A percentile compares a stretch with the other conserved stretches of the same genome.
phyloP scores from a whole-genome alignment of 2,113 vertebrate genomes.

The Xyliphius kryptos region DNA sequence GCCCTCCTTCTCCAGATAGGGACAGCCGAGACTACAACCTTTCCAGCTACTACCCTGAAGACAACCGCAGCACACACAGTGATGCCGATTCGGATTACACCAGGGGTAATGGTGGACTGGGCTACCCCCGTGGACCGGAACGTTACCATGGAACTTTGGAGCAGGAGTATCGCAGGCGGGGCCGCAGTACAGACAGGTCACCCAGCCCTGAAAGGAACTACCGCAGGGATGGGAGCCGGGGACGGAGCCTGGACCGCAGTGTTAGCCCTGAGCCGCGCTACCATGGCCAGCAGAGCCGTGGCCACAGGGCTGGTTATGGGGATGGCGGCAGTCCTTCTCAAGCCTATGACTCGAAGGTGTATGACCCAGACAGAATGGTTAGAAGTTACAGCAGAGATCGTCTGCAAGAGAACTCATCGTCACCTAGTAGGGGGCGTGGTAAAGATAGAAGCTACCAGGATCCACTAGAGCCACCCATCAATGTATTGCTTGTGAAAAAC shows the following conservation, averaged over 20 bases:
- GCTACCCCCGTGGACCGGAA: no score
- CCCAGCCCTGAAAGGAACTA: conserved; percentile 65
- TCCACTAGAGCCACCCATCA: conserved; percentile 64
- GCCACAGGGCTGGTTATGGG: conserved; percentile 50
- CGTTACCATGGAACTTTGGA: conserved; percentile 58
- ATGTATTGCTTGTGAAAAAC: conserved; percentile 81
- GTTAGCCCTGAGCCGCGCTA: conserved; percentile 63
- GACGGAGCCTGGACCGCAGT: conserved; percentile 63
- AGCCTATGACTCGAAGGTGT: conserved; percentile 33
- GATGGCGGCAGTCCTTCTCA: conserved; percentile 22
- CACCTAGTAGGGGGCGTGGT: conserved; percentile 44
- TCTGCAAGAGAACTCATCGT: conserved; percentile 47
- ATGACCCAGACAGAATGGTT: conserved; percentile 40
- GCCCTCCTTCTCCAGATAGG: conserved; percentile 62
- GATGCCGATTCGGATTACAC: conserved; percentile 73
- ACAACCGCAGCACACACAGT: conserved; percentile 67
- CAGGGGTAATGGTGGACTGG: conserved; percentile 62
- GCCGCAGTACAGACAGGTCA: conserved; percentile 62
- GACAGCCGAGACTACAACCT: conserved; percentile 69
- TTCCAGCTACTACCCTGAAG: conserved; percentile 74
- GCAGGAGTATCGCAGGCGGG: conserved; percentile 60
- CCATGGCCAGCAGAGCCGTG: conserved; percentile 52
- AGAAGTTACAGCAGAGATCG: conserved; percentile 69
- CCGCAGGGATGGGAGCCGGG: conserved; percentile 58
- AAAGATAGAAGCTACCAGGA: conserved; percentile 57